Evolutionary conservation across 2,888 invertebrate species (phyloP).

Genomic region (Drosophila fulvimacula): DNA sequence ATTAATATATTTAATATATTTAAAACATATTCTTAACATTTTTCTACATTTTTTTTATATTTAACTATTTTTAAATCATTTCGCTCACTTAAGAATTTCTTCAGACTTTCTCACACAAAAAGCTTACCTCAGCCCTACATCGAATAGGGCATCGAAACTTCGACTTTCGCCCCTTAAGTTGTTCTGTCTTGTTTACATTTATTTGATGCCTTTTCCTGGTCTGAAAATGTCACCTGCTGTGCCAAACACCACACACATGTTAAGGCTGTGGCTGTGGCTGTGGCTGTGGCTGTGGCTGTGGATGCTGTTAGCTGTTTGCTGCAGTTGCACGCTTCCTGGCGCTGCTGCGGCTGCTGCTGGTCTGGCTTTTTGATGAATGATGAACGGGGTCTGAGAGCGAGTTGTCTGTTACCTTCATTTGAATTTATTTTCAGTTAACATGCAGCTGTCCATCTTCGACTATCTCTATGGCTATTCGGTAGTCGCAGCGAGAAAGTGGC

Average conservation of each 20-base stretch:
- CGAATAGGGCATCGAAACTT: background rate
- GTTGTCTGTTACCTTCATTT: conserved; percentile 45
- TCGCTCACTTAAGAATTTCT: background rate
- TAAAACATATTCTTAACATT: no score
- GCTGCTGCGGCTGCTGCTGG: conserved; percentile 9
- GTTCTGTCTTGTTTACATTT: conserved; percentile 34
- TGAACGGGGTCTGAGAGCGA: conserved; percentile 53
- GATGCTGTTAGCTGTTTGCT: conserved; percentile 21
- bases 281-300: conserved; percentile 25
- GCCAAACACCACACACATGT: conserved; percentile 70
- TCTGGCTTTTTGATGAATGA: conserved; percentile 74
- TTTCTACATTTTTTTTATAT: no score
- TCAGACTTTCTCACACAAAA: background rate
- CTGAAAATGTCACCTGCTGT: conserved; percentile 81
- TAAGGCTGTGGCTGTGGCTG: conserved; percentile 29
- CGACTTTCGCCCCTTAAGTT: background rate
- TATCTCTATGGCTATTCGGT: conserved; percentile 42
- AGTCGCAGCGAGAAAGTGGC: conserved; percentile 61
- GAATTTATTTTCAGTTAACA: conserved; percentile 65
- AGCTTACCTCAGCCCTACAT: background rate
- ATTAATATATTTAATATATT: no score
- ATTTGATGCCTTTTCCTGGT: conserved; percentile 69
- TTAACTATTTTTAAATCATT: no score
- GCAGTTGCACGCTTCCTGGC: conserved; percentile 36
- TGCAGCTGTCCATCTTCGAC: conserved; percentile 51